Conservation (phyloP, 2,888 invertebrate species). For the Plebejus anna region DNA sequence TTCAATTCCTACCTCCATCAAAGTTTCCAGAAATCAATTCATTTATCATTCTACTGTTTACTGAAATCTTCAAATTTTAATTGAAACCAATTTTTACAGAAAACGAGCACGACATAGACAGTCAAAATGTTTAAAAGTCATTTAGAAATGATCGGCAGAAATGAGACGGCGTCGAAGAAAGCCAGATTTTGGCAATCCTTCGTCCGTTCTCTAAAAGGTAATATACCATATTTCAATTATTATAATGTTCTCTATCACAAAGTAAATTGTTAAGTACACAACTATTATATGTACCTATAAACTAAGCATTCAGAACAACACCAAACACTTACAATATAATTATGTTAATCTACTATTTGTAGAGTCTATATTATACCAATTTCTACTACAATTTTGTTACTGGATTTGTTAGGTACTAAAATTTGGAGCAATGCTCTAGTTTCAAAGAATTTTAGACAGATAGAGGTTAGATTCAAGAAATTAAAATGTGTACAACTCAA, state of each 20-base stretch:
- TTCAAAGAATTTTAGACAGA: no score
- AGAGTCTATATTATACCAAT: no score
- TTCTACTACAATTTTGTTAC: no score
- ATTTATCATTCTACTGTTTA: background rate
- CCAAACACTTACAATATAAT: no score
- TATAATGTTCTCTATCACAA: background rate
- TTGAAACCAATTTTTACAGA: constrained; percentile 73
- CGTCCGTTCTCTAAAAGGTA: constrained; percentile 95
- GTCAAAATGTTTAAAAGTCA: constrained; percentile 94
- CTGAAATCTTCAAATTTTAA: constrained; percentile 2
- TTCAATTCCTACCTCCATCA: background rate
- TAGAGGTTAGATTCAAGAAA: no score
- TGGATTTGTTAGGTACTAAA: no score
- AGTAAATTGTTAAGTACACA: no score
- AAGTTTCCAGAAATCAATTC: background rate
- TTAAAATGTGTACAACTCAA: no score
- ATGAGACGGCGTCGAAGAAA: constrained; percentile 94
- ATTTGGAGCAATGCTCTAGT: no score
- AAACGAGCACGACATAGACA: constrained; percentile 87
- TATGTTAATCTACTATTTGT: no score
- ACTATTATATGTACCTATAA: no score
- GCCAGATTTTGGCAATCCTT: constrained; percentile 97
- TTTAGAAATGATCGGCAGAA: constrained; percentile 96
- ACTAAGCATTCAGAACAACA: no score
- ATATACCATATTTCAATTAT: constrained; percentile 41